Evolutionary conservation across 2,888 invertebrate species (phyloP).

Genomic region (Panopea generosa): DNA sequence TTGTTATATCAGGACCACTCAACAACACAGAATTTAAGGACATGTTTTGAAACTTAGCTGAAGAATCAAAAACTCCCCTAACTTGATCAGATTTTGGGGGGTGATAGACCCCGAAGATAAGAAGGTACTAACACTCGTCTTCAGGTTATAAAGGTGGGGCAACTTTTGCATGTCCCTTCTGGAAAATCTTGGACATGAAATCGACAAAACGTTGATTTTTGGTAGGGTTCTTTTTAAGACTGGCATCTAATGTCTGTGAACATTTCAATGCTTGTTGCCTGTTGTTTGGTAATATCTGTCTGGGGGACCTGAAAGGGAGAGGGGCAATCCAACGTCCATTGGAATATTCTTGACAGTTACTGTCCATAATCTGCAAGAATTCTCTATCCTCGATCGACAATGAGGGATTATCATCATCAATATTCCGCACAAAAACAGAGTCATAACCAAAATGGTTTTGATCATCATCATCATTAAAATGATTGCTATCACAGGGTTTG

Average conservation of each 20-base stretch:
- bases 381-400: slow-evolving; percentile 24
- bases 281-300: slow-evolving; percentile 41
- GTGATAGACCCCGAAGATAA: slow-evolving; percentile 59
- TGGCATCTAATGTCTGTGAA: slow-evolving; percentile 19
- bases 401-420: slow-evolving; percentile 5
- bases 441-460: too few relatives aligned
- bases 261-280: slow-evolving; percentile 27
- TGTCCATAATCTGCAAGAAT: too few relatives aligned
- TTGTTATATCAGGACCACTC: slow-evolving; percentile 49
- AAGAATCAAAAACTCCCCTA: slow-evolving; percentile 52
- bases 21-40: too few relatives aligned
- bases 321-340: slow-evolving; percentile 24
- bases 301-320: slow-evolving; percentile 29
- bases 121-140: slow-evolving; percentile 58
- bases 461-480: slow-evolving; percentile 12
- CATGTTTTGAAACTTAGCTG: slow-evolving; percentile 36
- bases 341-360: slow-evolving; percentile 28
- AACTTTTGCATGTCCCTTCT: slow-evolving; percentile 51
- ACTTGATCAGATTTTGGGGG: slow-evolving; percentile 43
- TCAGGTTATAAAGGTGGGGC: slow-evolving; percentile 33
- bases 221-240: slow-evolving; percentile 25
- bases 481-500: background rate
- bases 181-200: slow-evolving; percentile 47
- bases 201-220: slow-evolving; percentile 48
- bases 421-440: slow-evolving; percentile 1